A percentile compares a stretch with the other conserved stretches of the same genome.
Evolutionary conservation across 1,140 invertebrate genomes (phyloP).

Genomic region (Thalassaphorura encarpata): DNA sequence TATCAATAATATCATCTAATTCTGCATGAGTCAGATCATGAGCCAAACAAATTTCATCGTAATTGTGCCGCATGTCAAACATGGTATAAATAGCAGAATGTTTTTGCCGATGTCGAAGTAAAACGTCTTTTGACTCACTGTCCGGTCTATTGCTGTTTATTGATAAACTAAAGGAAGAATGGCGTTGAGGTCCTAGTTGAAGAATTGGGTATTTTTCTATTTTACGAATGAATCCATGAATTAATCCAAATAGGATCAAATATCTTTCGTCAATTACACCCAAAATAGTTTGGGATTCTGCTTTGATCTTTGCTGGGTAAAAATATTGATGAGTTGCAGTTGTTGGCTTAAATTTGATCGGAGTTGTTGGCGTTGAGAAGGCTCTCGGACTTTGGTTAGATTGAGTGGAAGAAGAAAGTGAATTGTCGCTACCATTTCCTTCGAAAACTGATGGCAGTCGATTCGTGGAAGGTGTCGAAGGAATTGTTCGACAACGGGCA

Average conservation of each 20-base stretch:
- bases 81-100: constrained; percentile 45
- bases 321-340: not conserved
- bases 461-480: constrained; percentile 36
- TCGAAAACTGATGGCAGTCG: constrained; percentile 5
- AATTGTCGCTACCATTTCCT: constrained; percentile 29
- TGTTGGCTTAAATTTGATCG: constrained; percentile 10
- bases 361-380: constrained; percentile 26
- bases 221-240: constrained; percentile 72
- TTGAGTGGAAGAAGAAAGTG: constrained; percentile 28
- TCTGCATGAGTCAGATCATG: constrained; percentile 67
- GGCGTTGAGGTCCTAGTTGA: constrained; percentile 8
- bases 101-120: constrained; percentile 36
- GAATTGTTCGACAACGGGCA: constrained; percentile 45
- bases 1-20: constrained; percentile 74
- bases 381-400: constrained; percentile 19
- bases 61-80: constrained; percentile 67
- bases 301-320: no score
- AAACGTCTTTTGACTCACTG: constrained; percentile 27
- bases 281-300: constrained; percentile 23
- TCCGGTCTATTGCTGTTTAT: constrained; percentile 42
- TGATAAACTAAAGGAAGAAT: constrained; percentile 11
- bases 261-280: constrained; percentile 62
- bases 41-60: constrained; percentile 82
- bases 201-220: constrained; percentile 54
- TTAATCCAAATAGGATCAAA: constrained; percentile 80